Percentiles rank a stretch among this genome's conserved stretches.
Conservation (phyloP, 2,888 invertebrate species). For the Andrena flavipes region DNA sequence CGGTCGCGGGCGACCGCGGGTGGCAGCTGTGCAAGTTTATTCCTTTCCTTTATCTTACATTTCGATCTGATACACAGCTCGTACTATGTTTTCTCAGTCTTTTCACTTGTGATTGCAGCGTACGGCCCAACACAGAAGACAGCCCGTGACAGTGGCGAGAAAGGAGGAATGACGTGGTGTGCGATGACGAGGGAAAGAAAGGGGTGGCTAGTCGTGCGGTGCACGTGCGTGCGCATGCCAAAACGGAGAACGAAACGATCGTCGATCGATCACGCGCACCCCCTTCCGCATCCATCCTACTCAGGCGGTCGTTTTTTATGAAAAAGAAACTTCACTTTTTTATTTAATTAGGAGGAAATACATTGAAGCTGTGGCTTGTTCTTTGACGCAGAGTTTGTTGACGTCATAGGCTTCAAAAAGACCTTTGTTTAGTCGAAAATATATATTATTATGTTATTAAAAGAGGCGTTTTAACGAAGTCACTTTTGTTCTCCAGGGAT, state of each 20-base stretch:
- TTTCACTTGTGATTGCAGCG: slow-evolving; percentile 14
- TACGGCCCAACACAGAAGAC: slow-evolving; percentile 43
- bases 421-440: too few relatives aligned
- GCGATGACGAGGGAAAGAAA: slow-evolving; percentile 35
- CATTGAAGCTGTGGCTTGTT: too few relatives aligned
- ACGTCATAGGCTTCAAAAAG: too few relatives aligned
- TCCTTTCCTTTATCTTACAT: neutral
- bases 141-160: slow-evolving; percentile 42
- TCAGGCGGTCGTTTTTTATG: too few relatives aligned
- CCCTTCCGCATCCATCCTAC: too few relatives aligned
- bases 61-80: too few relatives aligned
- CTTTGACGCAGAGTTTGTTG: too few relatives aligned
- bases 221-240: slow-evolving; percentile 68
- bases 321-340: too few relatives aligned
- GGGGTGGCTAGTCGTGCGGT: slow-evolving; percentile 66
- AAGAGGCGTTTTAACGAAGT: too few relatives aligned
- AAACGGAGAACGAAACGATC: slow-evolving; percentile 42
- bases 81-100: neutral
- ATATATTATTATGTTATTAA: too few relatives aligned
- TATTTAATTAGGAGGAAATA: too few relatives aligned
- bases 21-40: slow-evolving; percentile 9
- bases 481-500: too few relatives aligned
- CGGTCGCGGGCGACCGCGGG: neutral
- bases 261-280: neutral
- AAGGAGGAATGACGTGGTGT: slow-evolving; percentile 39